Base-by-base conservation (phyloP, 2,797 vertebrate genomes). In the Alauda arvensis region DNA sequence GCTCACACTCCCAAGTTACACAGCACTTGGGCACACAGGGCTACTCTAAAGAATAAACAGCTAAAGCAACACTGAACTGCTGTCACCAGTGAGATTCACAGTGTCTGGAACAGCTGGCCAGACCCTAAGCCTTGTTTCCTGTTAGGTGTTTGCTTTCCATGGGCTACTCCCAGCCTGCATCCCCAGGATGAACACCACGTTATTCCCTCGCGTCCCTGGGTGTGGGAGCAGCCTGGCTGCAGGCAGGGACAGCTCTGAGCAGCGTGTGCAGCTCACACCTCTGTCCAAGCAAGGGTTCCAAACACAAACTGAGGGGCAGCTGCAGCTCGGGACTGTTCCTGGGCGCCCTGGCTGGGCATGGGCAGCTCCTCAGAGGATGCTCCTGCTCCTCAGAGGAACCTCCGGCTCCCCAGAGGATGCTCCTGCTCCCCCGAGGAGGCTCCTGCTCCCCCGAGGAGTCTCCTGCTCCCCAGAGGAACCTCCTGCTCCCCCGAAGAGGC, bases 201-300 rank as follows among this genome's bases (percentile, higher is more conserved):
- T 43, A 4, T 6, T 11, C 51, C n/a, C n/a, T 3, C 1, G 8
- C 9, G 70, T 17, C 11, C 53, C n/a, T 6, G 12, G 24, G 1
- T 2, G 0, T 0, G 4, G 65, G 15, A 33, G 56, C 56, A 72
- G 69, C 26, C 42, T 12, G 69, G 9, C 69, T 31, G 68, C 52
- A 8, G 69, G 26, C 68, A 10, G 40, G 49, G n/a, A 48, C 51
- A 1, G 46, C 77, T 59, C 24, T 39, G 21, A 11, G 42, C 80
- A 57, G 42, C 4, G 69, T 81, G 13, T 31, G n/a, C 31, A 18
- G 61, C 76, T 75, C 65, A 20, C 69, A 53, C 31, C 56, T 61
- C 10, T 33, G 43, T 2, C 63, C 33, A 3, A 12, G 2, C 42
- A 5, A 3, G 53, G 33, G 5, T 9, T 2, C 10, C 67, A 3